Percentiles rank a stretch among this genome's conserved stretches.
Evolutionary conservation across 2,113 vertebrate species (phyloP).

Genomic region (Malurus elegans): DNA sequence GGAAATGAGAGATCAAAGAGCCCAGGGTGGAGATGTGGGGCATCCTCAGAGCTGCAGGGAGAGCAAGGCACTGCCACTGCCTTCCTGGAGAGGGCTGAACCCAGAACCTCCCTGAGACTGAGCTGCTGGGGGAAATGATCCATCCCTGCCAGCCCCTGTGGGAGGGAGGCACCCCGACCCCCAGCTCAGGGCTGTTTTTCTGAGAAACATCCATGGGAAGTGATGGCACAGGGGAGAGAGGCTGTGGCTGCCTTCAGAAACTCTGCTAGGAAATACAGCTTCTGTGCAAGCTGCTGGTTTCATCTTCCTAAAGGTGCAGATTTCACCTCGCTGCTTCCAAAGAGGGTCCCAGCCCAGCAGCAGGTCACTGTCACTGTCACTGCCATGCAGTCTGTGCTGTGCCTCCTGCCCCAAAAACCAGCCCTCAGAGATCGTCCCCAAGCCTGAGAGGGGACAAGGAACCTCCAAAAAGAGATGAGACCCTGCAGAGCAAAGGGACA

Average conservation of each 20-base stretch:
- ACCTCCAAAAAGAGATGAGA: neutral
- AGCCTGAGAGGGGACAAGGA: neutral
- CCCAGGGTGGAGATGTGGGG: neutral
- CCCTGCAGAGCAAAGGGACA: neutral
- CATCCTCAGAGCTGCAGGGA: neutral
- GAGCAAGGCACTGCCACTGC: neutral
- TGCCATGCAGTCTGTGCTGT: fast-evolving
- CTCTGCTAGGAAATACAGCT: neutral
- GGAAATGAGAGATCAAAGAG: neutral
- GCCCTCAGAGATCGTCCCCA: neutral
- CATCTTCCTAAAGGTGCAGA: neutral
- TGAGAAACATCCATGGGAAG: neutral
- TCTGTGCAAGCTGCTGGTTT: neutral
- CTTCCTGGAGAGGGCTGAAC: neutral
- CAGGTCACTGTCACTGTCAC: neutral
- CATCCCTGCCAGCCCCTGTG: fast-evolving
- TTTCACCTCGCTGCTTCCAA: neutral
- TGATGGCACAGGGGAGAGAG: fast-evolving
- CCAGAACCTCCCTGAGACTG: neutral
- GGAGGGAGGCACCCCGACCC: neutral
- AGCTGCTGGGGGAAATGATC: neutral
- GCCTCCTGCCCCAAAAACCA: neutral
- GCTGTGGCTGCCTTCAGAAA: neutral
- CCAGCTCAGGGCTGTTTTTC: fast-evolving
- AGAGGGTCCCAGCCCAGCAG: neutral